These are phyloP conservation scores for Hydropotes inermis DNA, from an alignment of 2,113 vertebrate genomes.

Conservation along the genomic window DNA sequence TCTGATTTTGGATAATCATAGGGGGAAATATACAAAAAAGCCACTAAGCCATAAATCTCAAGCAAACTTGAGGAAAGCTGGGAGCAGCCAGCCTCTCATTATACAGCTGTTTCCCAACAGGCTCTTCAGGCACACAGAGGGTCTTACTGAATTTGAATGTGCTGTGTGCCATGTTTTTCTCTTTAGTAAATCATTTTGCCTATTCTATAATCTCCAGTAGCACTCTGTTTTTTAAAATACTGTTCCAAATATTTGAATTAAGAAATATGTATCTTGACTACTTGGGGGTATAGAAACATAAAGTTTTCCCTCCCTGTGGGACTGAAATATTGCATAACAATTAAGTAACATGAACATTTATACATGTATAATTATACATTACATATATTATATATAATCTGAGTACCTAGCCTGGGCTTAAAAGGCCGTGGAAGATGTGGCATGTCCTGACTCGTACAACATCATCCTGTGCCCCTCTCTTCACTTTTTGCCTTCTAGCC, in stretches of 20 bases:
- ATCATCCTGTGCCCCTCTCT: not conserved
- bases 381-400: not conserved
- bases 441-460: no score
- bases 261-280: not conserved
- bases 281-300: not conserved
- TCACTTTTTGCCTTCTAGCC: not conserved
- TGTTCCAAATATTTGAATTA: not conserved
- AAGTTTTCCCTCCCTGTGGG: not conserved
- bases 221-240: not conserved
- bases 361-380: not conserved
- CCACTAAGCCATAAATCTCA: not conserved
- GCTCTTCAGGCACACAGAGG: not conserved
- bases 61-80: not conserved
- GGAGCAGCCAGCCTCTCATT: not conserved
- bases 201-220: not conserved
- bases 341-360: not conserved
- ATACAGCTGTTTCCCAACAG: not conserved
- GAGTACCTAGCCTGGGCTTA: not conserved
- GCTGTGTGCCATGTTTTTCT: not conserved
- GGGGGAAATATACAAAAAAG: not conserved
- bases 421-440: not conserved
- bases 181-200: not conserved
- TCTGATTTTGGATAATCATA: constrained; percentile 47
- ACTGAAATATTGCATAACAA: not conserved
- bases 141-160: not conserved